phyloP scores from a whole-genome alignment of 2,113 vertebrate species.

The Pseudorasbora parva region DNA sequence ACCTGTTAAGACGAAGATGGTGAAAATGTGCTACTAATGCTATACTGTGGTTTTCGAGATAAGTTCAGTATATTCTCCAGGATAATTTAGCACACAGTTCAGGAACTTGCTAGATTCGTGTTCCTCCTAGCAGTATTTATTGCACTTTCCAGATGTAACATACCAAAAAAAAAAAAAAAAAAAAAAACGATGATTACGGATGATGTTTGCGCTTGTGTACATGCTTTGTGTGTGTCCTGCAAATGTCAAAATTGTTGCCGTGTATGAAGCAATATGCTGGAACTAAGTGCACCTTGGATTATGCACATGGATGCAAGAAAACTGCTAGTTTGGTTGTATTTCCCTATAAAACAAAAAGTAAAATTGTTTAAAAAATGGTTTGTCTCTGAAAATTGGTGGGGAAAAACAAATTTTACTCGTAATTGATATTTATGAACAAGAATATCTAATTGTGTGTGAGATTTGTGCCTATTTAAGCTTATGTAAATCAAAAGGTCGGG shows the following conservation, averaged over 20 bases:
- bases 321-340: constrained; percentile 52
- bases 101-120: not conserved
- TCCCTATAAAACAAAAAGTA: constrained; percentile 18
- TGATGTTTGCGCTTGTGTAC: constrained; percentile 72
- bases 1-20: constrained; percentile 13
- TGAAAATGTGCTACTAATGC: constrained; percentile 3
- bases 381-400: constrained; percentile 29
- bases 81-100: constrained; percentile 23
- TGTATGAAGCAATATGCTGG: constrained; percentile 77
- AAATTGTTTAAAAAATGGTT: constrained; percentile 31
- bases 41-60: constrained; percentile 11
- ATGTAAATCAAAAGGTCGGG: constrained; percentile 52
- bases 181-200: constrained; percentile 32
- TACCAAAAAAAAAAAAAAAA: constrained; percentile 68
- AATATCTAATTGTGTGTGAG: constrained; percentile 41
- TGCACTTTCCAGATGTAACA: constrained; percentile 66
- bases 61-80: constrained; percentile 13
- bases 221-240: constrained; percentile 69
- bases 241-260: constrained; percentile 69
- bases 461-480: constrained; percentile 64
- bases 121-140: constrained; percentile 60
- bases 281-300: constrained; percentile 60
- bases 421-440: constrained; percentile 46
- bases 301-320: constrained; percentile 51
- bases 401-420: constrained; percentile 6